Percentiles rank a stretch among this genome's conserved stretches.
These are phyloP conservation scores for Phlogophora meticulosa DNA, from an alignment of 2,888 invertebrate genomes.

Conservation along the genomic window DNA sequence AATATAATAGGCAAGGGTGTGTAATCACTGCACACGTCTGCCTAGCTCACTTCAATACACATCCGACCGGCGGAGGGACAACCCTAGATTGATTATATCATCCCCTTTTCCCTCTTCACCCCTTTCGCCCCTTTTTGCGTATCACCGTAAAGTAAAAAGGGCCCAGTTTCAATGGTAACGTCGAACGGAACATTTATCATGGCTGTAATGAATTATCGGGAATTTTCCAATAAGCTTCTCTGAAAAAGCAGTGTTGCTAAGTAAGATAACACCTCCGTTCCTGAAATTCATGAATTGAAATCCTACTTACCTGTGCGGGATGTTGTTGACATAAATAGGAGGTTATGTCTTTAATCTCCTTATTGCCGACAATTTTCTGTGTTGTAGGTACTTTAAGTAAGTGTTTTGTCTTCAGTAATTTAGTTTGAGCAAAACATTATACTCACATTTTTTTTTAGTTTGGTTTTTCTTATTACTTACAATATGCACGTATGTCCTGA, in stretches of 20 bases:
- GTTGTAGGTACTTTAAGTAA: too few relatives aligned
- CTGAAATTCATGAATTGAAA: conserved; percentile 51
- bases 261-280: conserved; percentile 42
- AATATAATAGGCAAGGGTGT: conserved; percentile 56
- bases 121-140: conserved; percentile 88
- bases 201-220: conserved; percentile 89
- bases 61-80: conserved; percentile 78
- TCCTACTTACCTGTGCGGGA: conserved; percentile 46
- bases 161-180: conserved; percentile 85
- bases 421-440: too few relatives aligned
- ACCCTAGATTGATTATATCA: conserved; percentile 89
- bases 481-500: too few relatives aligned
- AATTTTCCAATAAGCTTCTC: conserved; percentile 84
- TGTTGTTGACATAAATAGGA: conserved; percentile 17
- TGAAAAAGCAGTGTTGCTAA: conserved; percentile 50
- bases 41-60: conserved; percentile 75
- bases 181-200: conserved; percentile 89
- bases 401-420: too few relatives aligned
- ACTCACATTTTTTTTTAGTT: background rate
- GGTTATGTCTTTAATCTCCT: background rate
- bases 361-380: background rate
- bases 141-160: conserved; percentile 90
- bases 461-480: background rate
- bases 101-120: conserved; percentile 82
- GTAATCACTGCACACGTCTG: conserved; percentile 70